phyloP scores from a whole-genome alignment of 1,140 invertebrate species.

The Trichonephila inaurata region DNA sequence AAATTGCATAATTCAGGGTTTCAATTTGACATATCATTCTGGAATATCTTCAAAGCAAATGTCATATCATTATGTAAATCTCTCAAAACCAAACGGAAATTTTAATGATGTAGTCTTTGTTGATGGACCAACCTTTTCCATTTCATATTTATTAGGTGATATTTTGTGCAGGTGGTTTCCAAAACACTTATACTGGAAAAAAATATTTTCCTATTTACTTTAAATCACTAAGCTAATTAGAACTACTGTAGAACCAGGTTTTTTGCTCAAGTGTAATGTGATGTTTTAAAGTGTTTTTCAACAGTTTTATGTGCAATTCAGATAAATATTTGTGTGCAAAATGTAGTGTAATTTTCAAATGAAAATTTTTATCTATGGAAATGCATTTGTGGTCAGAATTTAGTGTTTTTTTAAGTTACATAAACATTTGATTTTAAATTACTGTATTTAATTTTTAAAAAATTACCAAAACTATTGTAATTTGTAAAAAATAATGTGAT shows the following conservation, averaged over 20 bases:
- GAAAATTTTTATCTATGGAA: no score
- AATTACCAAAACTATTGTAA: no score
- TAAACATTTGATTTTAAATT: no score
- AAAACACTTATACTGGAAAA: slow-evolving; percentile 1
- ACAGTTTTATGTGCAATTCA: background rate
- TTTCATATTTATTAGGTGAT: slow-evolving; percentile 49
- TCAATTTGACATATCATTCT: background rate
- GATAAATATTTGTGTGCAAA: background rate
- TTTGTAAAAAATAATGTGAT: no score
- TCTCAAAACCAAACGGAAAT: background rate
- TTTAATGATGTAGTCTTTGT: background rate
- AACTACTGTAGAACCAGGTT: slow-evolving; percentile 40
- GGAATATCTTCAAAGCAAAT: background rate
- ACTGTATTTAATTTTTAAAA: no score
- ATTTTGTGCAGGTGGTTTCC: slow-evolving; percentile 49
- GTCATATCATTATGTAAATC: background rate
- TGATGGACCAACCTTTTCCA: slow-evolving; percentile 28
- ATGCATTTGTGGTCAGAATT: no score
- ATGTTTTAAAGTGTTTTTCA: slow-evolving; percentile 55
- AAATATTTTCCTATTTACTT: slow-evolving; percentile 73
- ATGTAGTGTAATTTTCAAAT: background rate
- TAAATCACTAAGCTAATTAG: background rate
- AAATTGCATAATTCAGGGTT: background rate
- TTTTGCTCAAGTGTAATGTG: slow-evolving; percentile 55
- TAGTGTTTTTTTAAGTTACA: no score